A percentile compares a stretch with the other conserved stretches of the same genome.
These are phyloP conservation scores for Muraenolepis orangiensis DNA, from an alignment of 2,797 vertebrate species.

Conservation along the genomic window DNA sequence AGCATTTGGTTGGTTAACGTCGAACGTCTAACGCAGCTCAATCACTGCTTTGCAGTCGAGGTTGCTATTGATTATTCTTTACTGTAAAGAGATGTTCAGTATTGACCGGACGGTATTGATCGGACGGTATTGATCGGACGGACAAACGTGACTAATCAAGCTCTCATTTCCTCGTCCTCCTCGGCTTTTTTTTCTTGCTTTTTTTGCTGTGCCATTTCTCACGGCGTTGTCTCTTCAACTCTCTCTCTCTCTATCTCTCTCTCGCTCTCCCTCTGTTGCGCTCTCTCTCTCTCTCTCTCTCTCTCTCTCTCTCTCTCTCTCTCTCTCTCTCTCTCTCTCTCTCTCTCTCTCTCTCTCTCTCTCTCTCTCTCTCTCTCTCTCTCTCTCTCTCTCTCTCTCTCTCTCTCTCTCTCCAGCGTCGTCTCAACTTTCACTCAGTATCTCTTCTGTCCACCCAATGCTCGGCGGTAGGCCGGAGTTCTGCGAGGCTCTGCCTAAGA, in stretches of 20 bases:
- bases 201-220: no score
- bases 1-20: neutral
- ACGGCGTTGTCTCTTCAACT: no score
- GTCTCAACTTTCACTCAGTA: neutral
- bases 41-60: neutral
- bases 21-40: neutral
- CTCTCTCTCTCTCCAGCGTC: slow-evolving; percentile 26
- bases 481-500: slow-evolving; percentile 12
- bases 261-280: no score
- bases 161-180: neutral
- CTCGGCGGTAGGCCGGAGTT: slow-evolving; percentile 45
- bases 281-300: no score
- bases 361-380: no score
- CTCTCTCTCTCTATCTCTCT: no score
- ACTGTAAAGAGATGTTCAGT: neutral
- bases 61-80: neutral
- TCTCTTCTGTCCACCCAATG: slow-evolving; percentile 29
- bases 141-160: neutral
- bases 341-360: neutral
- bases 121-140: neutral
- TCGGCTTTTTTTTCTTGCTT: no score
- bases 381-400: slow-evolving; percentile 21
- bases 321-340: slow-evolving; percentile 39
- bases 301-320: no score
- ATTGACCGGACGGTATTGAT: neutral